Base-by-base conservation (phyloP, 2,113 vertebrate genomes). In the Vanacampus margaritifer region DNA sequence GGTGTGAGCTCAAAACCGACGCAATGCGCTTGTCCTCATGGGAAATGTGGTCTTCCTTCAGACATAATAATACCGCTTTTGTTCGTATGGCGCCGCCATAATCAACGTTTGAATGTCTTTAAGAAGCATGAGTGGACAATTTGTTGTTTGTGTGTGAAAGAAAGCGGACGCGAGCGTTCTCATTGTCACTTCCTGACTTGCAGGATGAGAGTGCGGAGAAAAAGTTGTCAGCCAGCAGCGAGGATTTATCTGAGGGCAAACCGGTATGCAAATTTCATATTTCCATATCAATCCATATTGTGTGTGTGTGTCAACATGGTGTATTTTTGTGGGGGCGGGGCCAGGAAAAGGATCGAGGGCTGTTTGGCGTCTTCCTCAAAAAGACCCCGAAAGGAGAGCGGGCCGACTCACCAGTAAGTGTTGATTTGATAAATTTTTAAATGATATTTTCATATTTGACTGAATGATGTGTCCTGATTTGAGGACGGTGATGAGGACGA, bases 281-380 rank as follows among this genome's bases (percentile, higher is more conserved):
- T 57, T 57, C 14, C 16, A 13, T 19, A 32, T 54, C 24, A 14
- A 14, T 54, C 24, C n/a, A 53, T 16, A 14, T 57, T 11, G 4
- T 10, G 28, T 56, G 5, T 56, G 14, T 32, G n/a, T 13, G 19
- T 62, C n/a, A 60, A 21, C 3, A 17, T n/a, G 19, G 35, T 61
- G 11, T 62, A 1, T 39, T 41, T 37, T 12, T 41, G 16, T 14
- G 1, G 5, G 37, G 6, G 17, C 58, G 10, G 28, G 21, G 17
- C 59, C 68, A 88, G 84, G 84, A 79, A 63, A 81, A 80, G 72
- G 46, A 39, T 14, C 68, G 66, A 17, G 60, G 75, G 1, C 17
- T 85, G 50, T 88, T 89, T 36, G 37, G 79, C 0, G 78, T 67
- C 21, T 60, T 83, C 56, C 67, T 80, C 37, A 86, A 71, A 68